phyloP scores from a whole-genome alignment of 2,888 invertebrate species.

The Callyntrura sp. region DNA sequence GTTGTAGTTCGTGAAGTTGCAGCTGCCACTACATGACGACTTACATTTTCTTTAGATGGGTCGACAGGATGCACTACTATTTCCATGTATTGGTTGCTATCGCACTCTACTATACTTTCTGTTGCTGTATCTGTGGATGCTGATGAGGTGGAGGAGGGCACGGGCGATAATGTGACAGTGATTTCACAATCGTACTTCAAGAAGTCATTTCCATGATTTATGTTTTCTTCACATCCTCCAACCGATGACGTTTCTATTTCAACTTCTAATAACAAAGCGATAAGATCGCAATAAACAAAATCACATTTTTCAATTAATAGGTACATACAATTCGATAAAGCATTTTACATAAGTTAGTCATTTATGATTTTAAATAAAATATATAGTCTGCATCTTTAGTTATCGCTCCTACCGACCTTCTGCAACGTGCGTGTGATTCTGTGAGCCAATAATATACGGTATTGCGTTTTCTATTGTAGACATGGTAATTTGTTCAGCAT shows the following conservation, averaged over 20 bases:
- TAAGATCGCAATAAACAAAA: not conserved
- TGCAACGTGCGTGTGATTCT: conserved; percentile 9
- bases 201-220: not conserved
- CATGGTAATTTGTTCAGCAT: not conserved
- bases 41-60: not conserved
- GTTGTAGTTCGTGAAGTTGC: too few relatives aligned
- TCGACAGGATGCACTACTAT: not conserved
- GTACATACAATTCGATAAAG: not conserved
- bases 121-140: not conserved
- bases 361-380: too few relatives aligned
- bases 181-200: not conserved
- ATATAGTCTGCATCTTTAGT: not conserved
- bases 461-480: not conserved
- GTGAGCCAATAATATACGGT: conserved; percentile 13
- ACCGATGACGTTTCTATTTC: conserved; percentile 52
- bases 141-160: not conserved
- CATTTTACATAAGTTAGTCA: not conserved
- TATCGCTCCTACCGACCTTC: conserved; percentile 1
- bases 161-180: not conserved
- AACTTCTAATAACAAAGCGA: conserved; percentile 32
- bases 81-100: not conserved
- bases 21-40: too few relatives aligned
- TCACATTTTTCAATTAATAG: not conserved
- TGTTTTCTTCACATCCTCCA: not conserved
- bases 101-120: not conserved